Conservation (phyloP, 2,888 invertebrate genomes). For the Sarcophaga caerulescens region DNA sequence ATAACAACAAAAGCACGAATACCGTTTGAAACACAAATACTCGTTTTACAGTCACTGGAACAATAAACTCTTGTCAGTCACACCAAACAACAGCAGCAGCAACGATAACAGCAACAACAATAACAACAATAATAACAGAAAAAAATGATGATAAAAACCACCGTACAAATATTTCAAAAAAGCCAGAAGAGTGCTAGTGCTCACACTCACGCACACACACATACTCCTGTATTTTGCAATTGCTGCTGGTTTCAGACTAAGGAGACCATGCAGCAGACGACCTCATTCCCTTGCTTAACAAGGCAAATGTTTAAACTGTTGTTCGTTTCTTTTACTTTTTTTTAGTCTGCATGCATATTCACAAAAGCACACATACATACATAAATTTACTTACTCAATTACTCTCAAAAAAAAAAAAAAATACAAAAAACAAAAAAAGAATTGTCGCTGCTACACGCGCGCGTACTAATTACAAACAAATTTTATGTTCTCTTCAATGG, state of each 20-base stretch:
- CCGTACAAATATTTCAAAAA: constrained; percentile 22
- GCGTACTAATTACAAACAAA: constrained; percentile 61
- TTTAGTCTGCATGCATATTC: constrained; percentile 27
- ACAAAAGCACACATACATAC: constrained; percentile 26
- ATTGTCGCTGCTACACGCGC: constrained; percentile 48
- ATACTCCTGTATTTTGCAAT: not conserved
- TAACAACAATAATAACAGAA: constrained; percentile 9
- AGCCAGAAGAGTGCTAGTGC: constrained; percentile 33
- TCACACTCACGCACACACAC: not conserved
- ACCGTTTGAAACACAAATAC: constrained; percentile 47
- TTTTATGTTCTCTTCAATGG: constrained; percentile 14
- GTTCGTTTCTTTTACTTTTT: not conserved
- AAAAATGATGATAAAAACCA: constrained; percentile 6
- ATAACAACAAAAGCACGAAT: constrained; percentile 31
- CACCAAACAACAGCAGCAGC: constrained; percentile 40
- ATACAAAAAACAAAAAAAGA: not conserved
- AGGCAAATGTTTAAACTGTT: constrained; percentile 28
- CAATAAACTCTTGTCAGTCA: constrained; percentile 68
- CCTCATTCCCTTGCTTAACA: constrained; percentile 57
- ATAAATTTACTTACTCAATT: not conserved
- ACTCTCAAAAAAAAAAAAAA: not conserved
- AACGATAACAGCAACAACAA: not conserved
- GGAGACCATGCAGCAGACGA: constrained; percentile 59
- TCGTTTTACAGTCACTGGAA: constrained; percentile 66
- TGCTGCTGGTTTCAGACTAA: constrained; percentile 38